Base-by-base conservation (phyloP, 2,888 invertebrate genomes). In the Apamea anceps region DNA sequence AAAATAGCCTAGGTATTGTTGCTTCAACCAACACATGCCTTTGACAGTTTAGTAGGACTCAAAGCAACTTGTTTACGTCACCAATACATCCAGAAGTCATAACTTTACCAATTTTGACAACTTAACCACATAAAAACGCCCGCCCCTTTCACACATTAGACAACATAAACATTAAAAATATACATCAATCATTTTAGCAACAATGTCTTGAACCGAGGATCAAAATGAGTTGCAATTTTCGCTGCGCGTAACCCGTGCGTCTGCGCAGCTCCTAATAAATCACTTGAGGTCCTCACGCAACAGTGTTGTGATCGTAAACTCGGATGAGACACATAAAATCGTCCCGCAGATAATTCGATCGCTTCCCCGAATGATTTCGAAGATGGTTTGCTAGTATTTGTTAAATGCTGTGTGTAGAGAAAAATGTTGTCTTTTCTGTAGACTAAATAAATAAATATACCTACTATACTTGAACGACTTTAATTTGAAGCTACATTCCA, bases 321-420 rank as follows among this genome's bases (percentile, higher is more conserved):
- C 70, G 42, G 45, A 85, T 85, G 88, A 90, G 88, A 90, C 86
- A 90, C 89, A 89, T 92, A 92, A 94, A 95, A 94, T 95, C 94
- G 91, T 93, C 91, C 91, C 91, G 90, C 88, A 92, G 95, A 95
- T 95, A 94, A 95, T 95, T 94, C 95, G 95, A 95, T 95, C 91
- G 94, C 82, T 95, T 95, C 95, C 85, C 86, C 90, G 95, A 95
- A 95, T 91, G 90, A 89, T 91, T 92, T 93, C 90, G 89, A 91
- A 84, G 37, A 42, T 65, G 73, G 65, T 75, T 84, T 18, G 84
- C 71, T 84, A 70, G 72, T 60, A 60, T 85, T 75, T 72, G 70
- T 77, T 72, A n/a, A 42, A 42, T 45, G 45, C n/a, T 72, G 72
- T 66, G 32, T n/a, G 42, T 65, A 42, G 7, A 18, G 32, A 62